A percentile compares a stretch with the other conserved stretches of the same genome.
Evolutionary conservation across 2,797 vertebrate genomes (phyloP).

Genomic region (Chromis chromis): DNA sequence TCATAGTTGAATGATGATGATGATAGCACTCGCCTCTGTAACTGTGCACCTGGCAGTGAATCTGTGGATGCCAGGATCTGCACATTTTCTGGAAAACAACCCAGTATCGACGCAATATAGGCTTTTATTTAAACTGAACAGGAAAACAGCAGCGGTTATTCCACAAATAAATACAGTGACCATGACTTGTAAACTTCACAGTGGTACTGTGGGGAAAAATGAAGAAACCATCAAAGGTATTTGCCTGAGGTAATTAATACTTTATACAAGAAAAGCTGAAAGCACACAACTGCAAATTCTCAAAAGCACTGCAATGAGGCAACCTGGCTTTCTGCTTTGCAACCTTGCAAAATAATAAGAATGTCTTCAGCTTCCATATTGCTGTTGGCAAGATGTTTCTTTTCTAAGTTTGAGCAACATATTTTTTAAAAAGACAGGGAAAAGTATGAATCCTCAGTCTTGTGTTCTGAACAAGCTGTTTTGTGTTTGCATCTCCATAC

Average conservation of each 20-base stretch:
- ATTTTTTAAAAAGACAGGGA: background rate
- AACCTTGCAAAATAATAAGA: constrained; percentile 8
- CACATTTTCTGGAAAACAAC: background rate
- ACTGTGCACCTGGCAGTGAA: constrained; percentile 33
- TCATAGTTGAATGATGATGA: constrained; percentile 52
- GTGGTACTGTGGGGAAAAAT: background rate
- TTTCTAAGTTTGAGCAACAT: constrained; percentile 1
- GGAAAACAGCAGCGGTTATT: background rate
- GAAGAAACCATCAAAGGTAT: background rate
- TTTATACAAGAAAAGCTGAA: background rate
- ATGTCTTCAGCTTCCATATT: background rate
- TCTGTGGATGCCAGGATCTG: background rate
- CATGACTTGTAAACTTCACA: background rate
- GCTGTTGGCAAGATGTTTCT: background rate
- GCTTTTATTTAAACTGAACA: constrained; percentile 6
- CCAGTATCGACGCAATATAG: background rate
- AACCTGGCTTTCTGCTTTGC: background rate
- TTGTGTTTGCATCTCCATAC: constrained; percentile 50
- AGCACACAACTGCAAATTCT: background rate
- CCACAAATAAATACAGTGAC: background rate
- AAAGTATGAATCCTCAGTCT: constrained; percentile 10
- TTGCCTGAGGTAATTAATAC: background rate
- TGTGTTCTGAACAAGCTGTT: constrained; percentile 38
- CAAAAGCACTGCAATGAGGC: background rate
- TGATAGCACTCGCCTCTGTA: constrained; percentile 24